phyloP scores from a whole-genome alignment of 1,140 invertebrate genomes.

The Solenopsis fugax region DNA sequence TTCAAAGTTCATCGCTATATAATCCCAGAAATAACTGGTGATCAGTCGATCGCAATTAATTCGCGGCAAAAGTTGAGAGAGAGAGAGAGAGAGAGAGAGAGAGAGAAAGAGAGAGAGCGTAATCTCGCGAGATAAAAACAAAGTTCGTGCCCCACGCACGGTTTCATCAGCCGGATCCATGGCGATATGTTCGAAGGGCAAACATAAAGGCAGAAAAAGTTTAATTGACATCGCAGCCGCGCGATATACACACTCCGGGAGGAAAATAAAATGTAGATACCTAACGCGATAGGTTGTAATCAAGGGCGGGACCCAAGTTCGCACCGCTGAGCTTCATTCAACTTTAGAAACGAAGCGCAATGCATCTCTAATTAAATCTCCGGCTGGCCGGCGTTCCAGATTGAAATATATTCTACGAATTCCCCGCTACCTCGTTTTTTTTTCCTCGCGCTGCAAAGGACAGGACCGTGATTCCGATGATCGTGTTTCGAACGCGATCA shows the following conservation, averaged over 20 bases:
- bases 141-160: constrained; percentile 4
- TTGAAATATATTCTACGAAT: constrained; percentile 80
- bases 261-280: constrained; percentile 58
- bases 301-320: constrained; percentile 66
- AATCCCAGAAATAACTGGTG: constrained; percentile 47
- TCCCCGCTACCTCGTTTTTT: constrained; percentile 23
- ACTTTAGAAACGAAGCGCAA: constrained; percentile 79
- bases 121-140: constrained; percentile 53
- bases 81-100: constrained; percentile 15
- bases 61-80: constrained; percentile 33
- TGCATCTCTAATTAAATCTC: constrained; percentile 84
- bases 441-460: not conserved
- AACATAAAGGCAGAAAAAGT: constrained; percentile 36
- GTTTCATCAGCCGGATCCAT: constrained; percentile 17
- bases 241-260: not conserved
- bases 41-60: constrained; percentile 65
- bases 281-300: constrained; percentile 69
- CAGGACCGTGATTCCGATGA: not conserved
- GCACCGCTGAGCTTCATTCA: constrained; percentile 72
- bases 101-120: constrained; percentile 18
- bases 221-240: constrained; percentile 60
- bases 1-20: constrained; percentile 51
- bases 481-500: constrained; percentile 15
- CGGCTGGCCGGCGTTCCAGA: constrained; percentile 56
- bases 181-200: constrained; percentile 1